phyloP scores from a whole-genome alignment of 2,888 invertebrate species.

The Ochropleura leucogaster region DNA sequence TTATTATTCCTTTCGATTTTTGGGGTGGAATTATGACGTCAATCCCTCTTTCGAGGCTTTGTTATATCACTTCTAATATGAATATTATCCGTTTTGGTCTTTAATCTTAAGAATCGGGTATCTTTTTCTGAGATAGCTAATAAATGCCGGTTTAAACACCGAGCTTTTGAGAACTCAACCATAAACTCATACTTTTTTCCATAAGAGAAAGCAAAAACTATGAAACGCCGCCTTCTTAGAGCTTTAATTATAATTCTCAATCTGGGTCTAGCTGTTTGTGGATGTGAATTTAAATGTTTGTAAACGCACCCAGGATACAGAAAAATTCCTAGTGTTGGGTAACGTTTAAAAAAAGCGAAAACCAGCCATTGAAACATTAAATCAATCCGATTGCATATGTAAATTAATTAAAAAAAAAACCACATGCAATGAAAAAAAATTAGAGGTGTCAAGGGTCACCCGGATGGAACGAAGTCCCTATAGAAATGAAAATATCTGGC shows the following conservation, averaged over 20 bases:
- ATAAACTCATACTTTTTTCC: not conserved
- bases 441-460: too few relatives aligned
- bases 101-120: not conserved
- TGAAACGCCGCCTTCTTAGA: not conserved
- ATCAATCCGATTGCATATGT: not conserved
- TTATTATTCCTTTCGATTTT: slow-evolving; percentile 63
- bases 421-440: too few relatives aligned
- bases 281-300: too few relatives aligned
- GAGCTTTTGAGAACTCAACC: too few relatives aligned
- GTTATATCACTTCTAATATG: slow-evolving; percentile 31
- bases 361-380: not conserved
- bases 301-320: too few relatives aligned
- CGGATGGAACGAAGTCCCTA: too few relatives aligned
- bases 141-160: not conserved
- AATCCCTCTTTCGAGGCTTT: slow-evolving; percentile 27
- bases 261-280: too few relatives aligned
- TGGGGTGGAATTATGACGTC: slow-evolving; percentile 42
- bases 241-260: too few relatives aligned
- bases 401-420: too few relatives aligned
- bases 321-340: too few relatives aligned
- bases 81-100: slow-evolving; percentile 9
- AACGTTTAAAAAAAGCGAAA: too few relatives aligned
- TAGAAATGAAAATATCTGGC: too few relatives aligned
- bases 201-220: not conserved
- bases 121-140: not conserved